phyloP scores from a whole-genome alignment of 2,888 invertebrate species.

The Mythimna loreyi region DNA sequence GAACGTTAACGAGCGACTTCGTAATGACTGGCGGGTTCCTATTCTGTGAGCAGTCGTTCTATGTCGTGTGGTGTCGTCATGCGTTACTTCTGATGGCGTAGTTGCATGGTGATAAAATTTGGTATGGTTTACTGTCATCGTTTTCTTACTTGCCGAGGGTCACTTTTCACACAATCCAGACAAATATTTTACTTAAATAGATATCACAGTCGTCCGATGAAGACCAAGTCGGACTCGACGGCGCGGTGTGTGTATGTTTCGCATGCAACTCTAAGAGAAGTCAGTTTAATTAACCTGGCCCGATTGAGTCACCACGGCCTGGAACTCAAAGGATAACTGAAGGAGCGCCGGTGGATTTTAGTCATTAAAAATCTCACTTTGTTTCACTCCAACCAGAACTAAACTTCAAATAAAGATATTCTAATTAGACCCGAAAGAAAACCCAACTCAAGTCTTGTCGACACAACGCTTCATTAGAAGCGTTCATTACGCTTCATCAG shows the following conservation, averaged over 20 bases:
- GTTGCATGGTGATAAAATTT: not conserved
- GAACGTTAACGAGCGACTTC: constrained; percentile 88
- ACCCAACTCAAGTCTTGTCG: not conserved
- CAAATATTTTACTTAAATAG: not conserved
- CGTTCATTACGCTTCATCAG: no score
- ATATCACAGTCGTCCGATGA: not conserved
- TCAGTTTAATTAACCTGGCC: no score
- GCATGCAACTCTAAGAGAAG: no score
- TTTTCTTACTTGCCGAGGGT: not conserved
- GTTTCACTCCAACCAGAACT: no score
- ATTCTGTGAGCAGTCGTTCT: constrained; percentile 73
- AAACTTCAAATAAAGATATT: not conserved
- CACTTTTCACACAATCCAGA: no score
- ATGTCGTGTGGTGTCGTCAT: constrained; percentile 7
- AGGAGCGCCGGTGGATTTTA: no score
- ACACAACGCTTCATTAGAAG: constrained; percentile 3
- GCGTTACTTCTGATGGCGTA: not conserved
- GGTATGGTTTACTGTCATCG: not conserved
- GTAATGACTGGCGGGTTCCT: constrained; percentile 86
- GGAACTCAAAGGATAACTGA: no score
- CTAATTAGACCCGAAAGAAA: constrained; percentile 19
- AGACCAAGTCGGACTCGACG: no score
- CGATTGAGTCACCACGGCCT: no score
- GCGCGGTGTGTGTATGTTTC: no score
- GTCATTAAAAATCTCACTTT: no score